phyloP scores from a whole-genome alignment of 2,113 vertebrate genomes.

The Lamprologus tigripictilis region DNA sequence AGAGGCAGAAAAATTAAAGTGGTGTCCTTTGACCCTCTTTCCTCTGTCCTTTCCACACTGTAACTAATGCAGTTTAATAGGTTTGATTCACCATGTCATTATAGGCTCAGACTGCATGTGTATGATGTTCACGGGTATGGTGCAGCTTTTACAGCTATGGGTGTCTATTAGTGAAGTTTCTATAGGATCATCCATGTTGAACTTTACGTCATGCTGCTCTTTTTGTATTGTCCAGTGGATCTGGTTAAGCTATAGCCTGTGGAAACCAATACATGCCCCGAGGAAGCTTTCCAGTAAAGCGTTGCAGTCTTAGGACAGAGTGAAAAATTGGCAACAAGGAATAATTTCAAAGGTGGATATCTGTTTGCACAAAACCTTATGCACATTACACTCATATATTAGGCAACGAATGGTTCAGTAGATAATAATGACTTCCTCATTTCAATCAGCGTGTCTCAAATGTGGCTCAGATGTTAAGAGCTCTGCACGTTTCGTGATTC shows the following conservation, averaged over 20 bases:
- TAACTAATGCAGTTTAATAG: conserved; percentile 28
- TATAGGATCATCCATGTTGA: conserved; percentile 3
- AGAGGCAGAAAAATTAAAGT: background rate
- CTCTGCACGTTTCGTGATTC: background rate
- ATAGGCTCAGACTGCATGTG: background rate
- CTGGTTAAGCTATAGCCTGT: conserved; percentile 34
- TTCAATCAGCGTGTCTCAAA: background rate
- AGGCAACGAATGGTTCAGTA: background rate
- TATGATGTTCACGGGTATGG: background rate
- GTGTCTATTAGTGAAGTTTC: conserved; percentile 9
- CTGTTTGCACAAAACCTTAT: background rate
- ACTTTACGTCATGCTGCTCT: conserved; percentile 9
- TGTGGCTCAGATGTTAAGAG: background rate
- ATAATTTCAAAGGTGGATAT: background rate
- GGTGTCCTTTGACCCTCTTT: conserved; percentile 22
- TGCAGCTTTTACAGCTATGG: conserved; percentile 1
- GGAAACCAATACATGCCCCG: conserved; percentile 48
- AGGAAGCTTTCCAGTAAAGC: conserved; percentile 3
- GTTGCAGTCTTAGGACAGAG: background rate
- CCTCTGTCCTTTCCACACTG: conserved; percentile 17
- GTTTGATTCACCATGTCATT: conserved; percentile 29
- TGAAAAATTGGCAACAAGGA: background rate
- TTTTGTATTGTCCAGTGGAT: conserved; percentile 13
- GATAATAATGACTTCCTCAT: background rate
- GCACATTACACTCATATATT: background rate